Base-by-base conservation (phyloP, 2,797 vertebrate species). In the Catharus ustulatus region DNA sequence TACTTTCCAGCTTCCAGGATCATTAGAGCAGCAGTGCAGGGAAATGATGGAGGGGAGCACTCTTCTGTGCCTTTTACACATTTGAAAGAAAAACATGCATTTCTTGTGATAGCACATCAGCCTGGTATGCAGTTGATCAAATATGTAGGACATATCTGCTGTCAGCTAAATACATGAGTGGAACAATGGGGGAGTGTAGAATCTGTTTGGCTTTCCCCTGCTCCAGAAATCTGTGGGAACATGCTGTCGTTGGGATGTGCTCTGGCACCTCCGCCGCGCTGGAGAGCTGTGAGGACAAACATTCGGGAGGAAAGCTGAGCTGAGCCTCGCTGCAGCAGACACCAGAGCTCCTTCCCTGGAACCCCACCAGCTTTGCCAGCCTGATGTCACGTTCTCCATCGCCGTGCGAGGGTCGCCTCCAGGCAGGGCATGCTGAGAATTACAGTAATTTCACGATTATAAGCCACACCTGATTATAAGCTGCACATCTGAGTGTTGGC, bases 271-370 rank as follows among this genome's bases (percentile, higher is more conserved):
- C 93, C 85, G 66, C 93, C 75, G 14, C 86, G 40, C 84, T 55
- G 78, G 82, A 95, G 95, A 92, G 8, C 95, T 94, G 90, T 27
- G 96, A 97, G 96, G 96, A 97, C 96, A 97, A 97, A 97, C 93
- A 95, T 79, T 95, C 57, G 80, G 92, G 92, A 94, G 88, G 80
- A 57, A 29, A 94, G 67, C 92, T 80, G 92, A 88, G 93, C 94
- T 91, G 92, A 91, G 95, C 94, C 90, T 96, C 76, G 96, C 93
- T 92, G 88, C 84, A 96, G 89, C 84, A 93, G 95, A 52, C 95
- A 94, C 90, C 52, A 80, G 51, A 4, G 3, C 74, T 93, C 90
- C 29, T 38, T 57, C 94, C 89, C 27, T 64, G 82, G 84, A 91
- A 62, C 88, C 88, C 93, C 95, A 96, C 91, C 46, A 64, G 93